phyloP scores from a whole-genome alignment of 2,113 vertebrate species.

The Rhizomys pruinosus region DNA sequence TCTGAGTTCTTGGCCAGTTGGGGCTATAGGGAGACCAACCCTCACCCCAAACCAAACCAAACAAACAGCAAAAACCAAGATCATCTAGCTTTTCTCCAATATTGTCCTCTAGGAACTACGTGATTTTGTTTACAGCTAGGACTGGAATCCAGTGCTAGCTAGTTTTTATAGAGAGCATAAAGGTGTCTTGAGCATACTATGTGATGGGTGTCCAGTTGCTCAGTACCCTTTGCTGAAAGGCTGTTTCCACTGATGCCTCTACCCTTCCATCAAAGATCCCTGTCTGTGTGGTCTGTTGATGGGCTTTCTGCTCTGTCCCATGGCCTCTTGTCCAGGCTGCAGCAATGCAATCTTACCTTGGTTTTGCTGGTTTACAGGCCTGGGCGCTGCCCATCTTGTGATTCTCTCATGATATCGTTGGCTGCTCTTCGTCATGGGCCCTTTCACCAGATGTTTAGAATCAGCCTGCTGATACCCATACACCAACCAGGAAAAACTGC shows the following conservation, averaged over 20 bases:
- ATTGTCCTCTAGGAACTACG: background rate
- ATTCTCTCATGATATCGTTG: background rate
- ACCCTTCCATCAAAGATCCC: background rate
- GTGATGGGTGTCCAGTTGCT: background rate
- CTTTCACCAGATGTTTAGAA: background rate
- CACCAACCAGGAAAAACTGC: background rate
- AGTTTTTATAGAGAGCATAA: background rate
- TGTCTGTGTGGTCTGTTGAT: too few relatives aligned
- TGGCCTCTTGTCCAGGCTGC: background rate
- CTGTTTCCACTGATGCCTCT: background rate
- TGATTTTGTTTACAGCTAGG: background rate
- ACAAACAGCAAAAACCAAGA: background rate
- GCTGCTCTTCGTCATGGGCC: background rate
- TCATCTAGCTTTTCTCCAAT: background rate
- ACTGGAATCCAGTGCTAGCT: background rate
- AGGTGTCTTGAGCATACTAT: background rate
- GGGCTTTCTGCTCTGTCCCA: background rate
- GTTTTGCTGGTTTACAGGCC: too few relatives aligned
- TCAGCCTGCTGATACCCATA: background rate
- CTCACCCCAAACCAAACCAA: too few relatives aligned
- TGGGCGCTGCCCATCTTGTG: background rate
- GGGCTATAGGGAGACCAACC: too few relatives aligned
- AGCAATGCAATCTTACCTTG: background rate
- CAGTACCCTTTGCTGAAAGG: background rate
- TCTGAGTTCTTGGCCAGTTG: too few relatives aligned